phyloP scores from a whole-genome alignment of 2,888 invertebrate genomes.

The Eupithecia subumbrata region DNA sequence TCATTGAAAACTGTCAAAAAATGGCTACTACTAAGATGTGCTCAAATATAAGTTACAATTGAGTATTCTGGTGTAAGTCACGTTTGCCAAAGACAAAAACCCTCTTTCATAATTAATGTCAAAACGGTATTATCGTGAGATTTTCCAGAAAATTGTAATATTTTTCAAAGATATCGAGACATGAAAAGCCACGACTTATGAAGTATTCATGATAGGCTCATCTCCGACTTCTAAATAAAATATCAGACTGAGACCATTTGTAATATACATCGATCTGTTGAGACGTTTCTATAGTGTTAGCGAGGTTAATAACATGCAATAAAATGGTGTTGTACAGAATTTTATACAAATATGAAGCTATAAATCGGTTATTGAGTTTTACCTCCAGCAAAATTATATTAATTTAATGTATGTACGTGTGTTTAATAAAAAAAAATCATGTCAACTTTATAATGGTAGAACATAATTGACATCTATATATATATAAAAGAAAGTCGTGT shows the following conservation, averaged over 20 bases:
- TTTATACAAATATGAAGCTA: not conserved
- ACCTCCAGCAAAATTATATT: not conserved
- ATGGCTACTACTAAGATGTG: too few species aligned
- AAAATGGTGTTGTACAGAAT: not conserved
- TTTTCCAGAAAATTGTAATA: slow-evolving; percentile 50
- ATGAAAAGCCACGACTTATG: slow-evolving; percentile 42
- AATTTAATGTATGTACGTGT: too few species aligned
- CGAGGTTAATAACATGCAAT: not conserved
- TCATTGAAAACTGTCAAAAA: too few species aligned
- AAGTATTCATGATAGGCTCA: slow-evolving; percentile 48
- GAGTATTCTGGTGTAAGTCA: slow-evolving; percentile 53
- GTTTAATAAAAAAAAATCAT: too few species aligned
- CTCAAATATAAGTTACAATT: too few species aligned
- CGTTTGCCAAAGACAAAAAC: slow-evolving; percentile 52
- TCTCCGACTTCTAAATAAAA: slow-evolving; percentile 53
- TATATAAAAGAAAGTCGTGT: too few species aligned
- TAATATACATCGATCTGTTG: slow-evolving; percentile 53
- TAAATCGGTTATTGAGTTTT: not conserved
- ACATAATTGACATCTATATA: too few species aligned
- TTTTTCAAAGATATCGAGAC: slow-evolving; percentile 41
- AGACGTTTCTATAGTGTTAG: slow-evolving; percentile 26
- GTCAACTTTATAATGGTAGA: too few species aligned
- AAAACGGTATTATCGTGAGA: slow-evolving; percentile 51
- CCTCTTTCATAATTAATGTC: slow-evolving; percentile 55
- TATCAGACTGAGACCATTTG: slow-evolving; percentile 44